Percentiles rank a stretch among this genome's conserved stretches.
phyloP scores from a whole-genome alignment of 2,888 invertebrate genomes.

The Caenorhabditis angaria region DNA sequence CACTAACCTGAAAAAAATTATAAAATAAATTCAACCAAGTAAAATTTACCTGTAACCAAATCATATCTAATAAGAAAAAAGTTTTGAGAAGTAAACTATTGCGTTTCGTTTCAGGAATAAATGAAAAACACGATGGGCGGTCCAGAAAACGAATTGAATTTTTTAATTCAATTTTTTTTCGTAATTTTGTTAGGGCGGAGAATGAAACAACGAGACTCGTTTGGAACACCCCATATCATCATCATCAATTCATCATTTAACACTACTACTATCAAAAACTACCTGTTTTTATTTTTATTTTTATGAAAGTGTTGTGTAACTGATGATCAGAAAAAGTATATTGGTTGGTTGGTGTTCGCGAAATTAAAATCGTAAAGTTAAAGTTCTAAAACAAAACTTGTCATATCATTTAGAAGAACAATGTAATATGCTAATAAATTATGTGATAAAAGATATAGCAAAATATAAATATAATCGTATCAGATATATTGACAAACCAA shows the following conservation, averaged over 20 bases:
- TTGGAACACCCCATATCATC: background rate
- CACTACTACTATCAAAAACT: conserved; percentile 4
- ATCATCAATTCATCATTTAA: conserved; percentile 4
- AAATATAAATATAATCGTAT: no score
- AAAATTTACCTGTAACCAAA: conserved; percentile 11
- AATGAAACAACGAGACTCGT: conserved; percentile 2
- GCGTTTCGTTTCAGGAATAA: background rate
- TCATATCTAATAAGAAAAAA: background rate
- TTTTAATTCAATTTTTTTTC: background rate
- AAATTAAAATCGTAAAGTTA: no score
- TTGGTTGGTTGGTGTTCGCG: no score
- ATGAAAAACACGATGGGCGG: background rate
- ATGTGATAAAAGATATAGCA: no score
- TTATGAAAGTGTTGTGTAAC: background rate
- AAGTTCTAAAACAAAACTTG: no score
- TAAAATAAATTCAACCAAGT: background rate
- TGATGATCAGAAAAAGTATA: background rate
- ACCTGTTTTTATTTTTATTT: conserved; percentile 1
- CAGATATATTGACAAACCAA: no score
- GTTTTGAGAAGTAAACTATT: no score
- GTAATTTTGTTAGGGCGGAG: background rate
- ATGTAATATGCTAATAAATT: no score
- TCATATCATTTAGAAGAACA: no score
- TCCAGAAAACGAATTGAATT: background rate
- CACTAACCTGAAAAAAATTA: conserved; percentile 33